Evolutionary conservation across 37 sponge, comb jelly and placozoan species (phyloP), one percentile per base, ranked within the genome.

Genomic region (Aphrocallistes beatrix): DNA sequence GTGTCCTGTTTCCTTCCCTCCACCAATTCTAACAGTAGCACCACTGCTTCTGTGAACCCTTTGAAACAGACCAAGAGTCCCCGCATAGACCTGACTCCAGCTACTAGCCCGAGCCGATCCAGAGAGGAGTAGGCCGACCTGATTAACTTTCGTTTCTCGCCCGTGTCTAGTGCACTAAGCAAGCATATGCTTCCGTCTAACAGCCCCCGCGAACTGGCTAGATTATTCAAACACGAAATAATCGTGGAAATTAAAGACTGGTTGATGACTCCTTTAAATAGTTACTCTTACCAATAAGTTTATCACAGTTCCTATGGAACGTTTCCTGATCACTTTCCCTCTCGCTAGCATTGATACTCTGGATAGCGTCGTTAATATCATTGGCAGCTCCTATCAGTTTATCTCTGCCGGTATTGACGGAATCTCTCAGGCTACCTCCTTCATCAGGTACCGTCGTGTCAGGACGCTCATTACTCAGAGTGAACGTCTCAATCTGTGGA

Each of bases 41-140:
- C 83, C 86, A 95, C 36, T 1, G 90, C 82, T 51, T 95, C 93
- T 17, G 95, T 88, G 47, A 92, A 87, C 1, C 93, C 95, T 90
- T 86, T 89, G 51, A 91, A 95, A 47, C 95, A 95, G 82, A 95
- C 83, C 23, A 93, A 88, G 8, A 95, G 69, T 3, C 93, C 87
- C 38, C 91, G 81, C 95, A 92, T 93, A 17, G 95, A 95, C 84
- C 90, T 82, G 0, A 89, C 84, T 0, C 87, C 93, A 38, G 91
- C 87, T 37, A 95, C 93, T 1, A 91, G 48, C 0, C 51, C 84
- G 23, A 95, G 82, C 6, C 88, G 48, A 38, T 95, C 95, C 69
- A 93, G 81, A 6, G 69, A 49, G 85, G 84, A 83, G n/a, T 91
- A 83, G 19, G 88, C 91, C 50, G 89, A 69, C 0, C 60, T 21